These are phyloP conservation scores for Amphipoea oculea DNA, from an alignment of 2,888 invertebrate genomes.

Conservation along the genomic window DNA sequence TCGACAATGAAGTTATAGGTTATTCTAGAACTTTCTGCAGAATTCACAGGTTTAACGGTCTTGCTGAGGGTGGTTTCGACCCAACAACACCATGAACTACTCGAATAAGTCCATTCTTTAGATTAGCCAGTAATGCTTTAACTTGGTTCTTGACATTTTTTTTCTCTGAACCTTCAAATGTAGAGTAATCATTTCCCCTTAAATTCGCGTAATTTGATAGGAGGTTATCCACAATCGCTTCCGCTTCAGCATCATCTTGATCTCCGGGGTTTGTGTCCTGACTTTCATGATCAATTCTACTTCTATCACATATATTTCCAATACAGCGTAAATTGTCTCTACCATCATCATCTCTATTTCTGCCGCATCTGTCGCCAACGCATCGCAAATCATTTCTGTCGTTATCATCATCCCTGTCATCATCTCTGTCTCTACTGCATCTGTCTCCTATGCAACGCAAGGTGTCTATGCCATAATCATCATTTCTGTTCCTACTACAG, in stretches of 20 bases:
- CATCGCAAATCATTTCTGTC: slow-evolving; percentile 14
- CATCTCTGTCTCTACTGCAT: neutral
- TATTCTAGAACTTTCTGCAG: neutral
- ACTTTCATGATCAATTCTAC: slow-evolving; percentile 3
- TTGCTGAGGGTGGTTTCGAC: neutral
- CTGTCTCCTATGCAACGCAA: slow-evolving; percentile 17
- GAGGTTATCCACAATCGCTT: neutral
- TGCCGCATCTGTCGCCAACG: slow-evolving; percentile 24
- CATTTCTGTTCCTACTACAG: neutral
- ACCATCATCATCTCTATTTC: slow-evolving; percentile 3
- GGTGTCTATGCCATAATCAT: neutral
- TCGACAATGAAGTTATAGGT: neutral
- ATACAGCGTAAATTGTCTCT: slow-evolving; percentile 17
- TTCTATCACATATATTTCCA: slow-evolving; percentile 28
- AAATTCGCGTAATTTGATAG: slow-evolving; percentile 4
- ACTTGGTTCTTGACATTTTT: neutral
- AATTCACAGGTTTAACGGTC: neutral
- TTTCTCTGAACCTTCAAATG: neutral
- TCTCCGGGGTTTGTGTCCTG: neutral
- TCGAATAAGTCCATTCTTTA: neutral
- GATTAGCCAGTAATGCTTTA: neutral
- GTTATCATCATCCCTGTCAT: slow-evolving; percentile 11
- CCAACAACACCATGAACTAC: neutral
- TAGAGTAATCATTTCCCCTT: neutral
- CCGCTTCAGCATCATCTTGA: neutral